Conservation (phyloP, 2,797 vertebrate species). For the Peromyscus aztecus region DNA sequence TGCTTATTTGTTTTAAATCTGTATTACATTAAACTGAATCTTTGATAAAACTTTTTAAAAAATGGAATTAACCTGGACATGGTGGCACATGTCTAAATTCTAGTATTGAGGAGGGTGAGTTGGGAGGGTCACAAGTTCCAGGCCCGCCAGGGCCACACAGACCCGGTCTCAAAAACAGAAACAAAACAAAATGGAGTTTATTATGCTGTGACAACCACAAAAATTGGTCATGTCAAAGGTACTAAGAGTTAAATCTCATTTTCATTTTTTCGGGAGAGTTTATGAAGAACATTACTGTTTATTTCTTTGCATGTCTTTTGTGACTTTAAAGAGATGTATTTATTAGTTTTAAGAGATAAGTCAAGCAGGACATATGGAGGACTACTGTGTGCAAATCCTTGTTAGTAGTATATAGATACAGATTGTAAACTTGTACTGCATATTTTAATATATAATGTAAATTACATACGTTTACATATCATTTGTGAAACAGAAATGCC, state of each 20-base stretch:
- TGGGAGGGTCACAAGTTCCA: neutral
- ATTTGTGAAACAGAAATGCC: conserved; percentile 24
- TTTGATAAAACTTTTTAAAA: conserved; percentile 33
- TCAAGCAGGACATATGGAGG: neutral
- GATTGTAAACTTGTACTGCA: conserved; percentile 29
- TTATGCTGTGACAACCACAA: neutral
- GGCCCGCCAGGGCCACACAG: neutral
- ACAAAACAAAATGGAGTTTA: neutral
- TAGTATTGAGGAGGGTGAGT: neutral
- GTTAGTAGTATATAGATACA: neutral
- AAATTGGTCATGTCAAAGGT: conserved; percentile 27
- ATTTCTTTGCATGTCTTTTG: neutral
- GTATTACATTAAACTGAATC: conserved; percentile 26
- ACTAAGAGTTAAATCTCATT: conserved; percentile 29
- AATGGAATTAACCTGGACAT: neutral
- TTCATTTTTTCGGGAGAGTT: conserved; percentile 25
- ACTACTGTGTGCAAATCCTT: neutral
- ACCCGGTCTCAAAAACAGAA: neutral
- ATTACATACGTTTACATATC: neutral
- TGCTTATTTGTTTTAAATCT: conserved; percentile 37
- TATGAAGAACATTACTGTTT: neutral
- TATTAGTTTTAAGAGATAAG: conserved; percentile 53
- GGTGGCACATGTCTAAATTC: neutral
- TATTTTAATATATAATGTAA: neutral
- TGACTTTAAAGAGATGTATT: neutral